These are phyloP conservation scores for Vesta saturnalis DNA, from an alignment of 2,888 invertebrate genomes.

Conservation along the genomic window DNA sequence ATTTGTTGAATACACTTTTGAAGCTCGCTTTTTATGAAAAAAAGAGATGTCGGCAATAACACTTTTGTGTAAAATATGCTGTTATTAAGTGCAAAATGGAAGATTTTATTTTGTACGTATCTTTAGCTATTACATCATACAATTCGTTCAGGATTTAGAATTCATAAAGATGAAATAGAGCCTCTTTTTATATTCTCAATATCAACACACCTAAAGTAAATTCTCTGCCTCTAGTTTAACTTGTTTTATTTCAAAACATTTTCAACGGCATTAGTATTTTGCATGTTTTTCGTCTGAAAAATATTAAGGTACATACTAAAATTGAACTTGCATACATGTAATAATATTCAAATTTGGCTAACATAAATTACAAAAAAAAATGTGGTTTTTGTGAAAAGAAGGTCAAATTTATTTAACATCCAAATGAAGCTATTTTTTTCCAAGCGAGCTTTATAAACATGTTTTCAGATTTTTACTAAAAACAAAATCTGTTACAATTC, in stretches of 20 bases:
- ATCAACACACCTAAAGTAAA: neutral
- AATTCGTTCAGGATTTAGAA: slow-evolving; percentile 1
- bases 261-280: too few species aligned
- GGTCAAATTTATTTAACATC: too few species aligned
- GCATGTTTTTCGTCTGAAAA: too few species aligned
- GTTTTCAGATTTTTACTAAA: too few species aligned
- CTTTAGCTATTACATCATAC: neutral
- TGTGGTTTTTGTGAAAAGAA: too few species aligned
- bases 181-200: neutral
- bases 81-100: neutral
- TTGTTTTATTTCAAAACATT: neutral
- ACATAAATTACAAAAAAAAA: too few species aligned
- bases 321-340: too few species aligned
- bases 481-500: too few species aligned
- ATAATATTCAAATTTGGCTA: too few species aligned
- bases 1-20: neutral
- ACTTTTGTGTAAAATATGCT: neutral
- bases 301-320: too few species aligned
- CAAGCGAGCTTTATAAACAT: too few species aligned
- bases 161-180: slow-evolving; percentile 1
- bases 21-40: neutral
- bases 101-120: neutral
- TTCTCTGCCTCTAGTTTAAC: neutral
- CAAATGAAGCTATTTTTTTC: too few species aligned
- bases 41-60: neutral